phyloP scores from a whole-genome alignment of 2,797 vertebrate genomes.

The Chromobotia macracanthus region DNA sequence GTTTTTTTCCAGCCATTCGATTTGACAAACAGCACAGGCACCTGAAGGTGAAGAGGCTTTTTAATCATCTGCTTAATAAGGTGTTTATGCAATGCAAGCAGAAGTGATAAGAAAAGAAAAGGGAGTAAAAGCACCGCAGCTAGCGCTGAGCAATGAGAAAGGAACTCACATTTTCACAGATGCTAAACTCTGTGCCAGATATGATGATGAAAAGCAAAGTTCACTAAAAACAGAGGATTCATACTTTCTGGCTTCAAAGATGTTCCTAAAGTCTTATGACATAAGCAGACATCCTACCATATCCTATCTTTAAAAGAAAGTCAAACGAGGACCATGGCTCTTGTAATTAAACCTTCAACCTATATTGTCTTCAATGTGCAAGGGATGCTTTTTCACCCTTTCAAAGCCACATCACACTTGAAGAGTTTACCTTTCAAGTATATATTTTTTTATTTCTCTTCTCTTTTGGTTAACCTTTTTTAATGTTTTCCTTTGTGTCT shows the following conservation, averaged over 20 bases:
- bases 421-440: constrained; percentile 69
- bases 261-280: constrained; percentile 51
- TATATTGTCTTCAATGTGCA: constrained; percentile 59
- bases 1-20: constrained; percentile 72
- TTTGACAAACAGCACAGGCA: constrained; percentile 82
- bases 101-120: constrained; percentile 71
- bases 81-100: constrained; percentile 79
- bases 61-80: constrained; percentile 85
- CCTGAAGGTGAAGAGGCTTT: constrained; percentile 78
- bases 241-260: constrained; percentile 41
- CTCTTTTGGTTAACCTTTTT: constrained; percentile 65
- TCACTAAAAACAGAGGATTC: constrained; percentile 30
- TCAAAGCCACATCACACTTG: constrained; percentile 60
- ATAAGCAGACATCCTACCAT: constrained; percentile 38
- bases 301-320: constrained; percentile 37
- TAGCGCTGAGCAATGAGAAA: constrained; percentile 55
- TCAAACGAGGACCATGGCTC: constrained; percentile 39
- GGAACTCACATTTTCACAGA: constrained; percentile 65
- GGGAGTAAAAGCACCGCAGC: constrained; percentile 44
- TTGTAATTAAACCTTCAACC: constrained; percentile 63
- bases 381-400: constrained; percentile 39
- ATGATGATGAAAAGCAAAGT: constrained; percentile 54
- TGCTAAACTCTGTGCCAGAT: constrained; percentile 53
- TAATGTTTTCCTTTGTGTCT: constrained; percentile 67
- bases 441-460: constrained; percentile 66